Evolutionary conservation across 2,888 invertebrate genomes (phyloP), one percentile per base, ranked within the genome.

Genomic region (Pomacea canaliculata): DNA sequence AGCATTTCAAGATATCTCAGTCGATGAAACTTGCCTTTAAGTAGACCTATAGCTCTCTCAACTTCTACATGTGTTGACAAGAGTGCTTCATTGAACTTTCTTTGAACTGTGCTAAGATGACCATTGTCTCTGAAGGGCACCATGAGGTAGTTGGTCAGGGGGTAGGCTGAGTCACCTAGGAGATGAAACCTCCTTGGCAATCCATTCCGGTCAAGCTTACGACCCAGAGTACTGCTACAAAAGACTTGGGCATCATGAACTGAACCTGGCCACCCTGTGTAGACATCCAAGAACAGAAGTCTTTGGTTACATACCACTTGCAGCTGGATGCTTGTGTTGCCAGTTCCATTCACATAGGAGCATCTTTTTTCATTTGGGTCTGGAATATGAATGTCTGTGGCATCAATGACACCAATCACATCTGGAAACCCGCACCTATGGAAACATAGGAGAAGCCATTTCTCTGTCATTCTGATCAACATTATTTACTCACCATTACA

Each of bases 61-160:
- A 78, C 70, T 59, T 76, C 59, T 7, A 70, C 74, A 59, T 78
- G 76, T 5, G 79, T 78, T 8, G 77, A 77, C 23, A 70, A 73
- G 65, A 77, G 79, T 18, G 67, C 75, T 18, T 46, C 65, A 66
- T 79, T 82, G 60, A 73, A 82, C 10, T 60, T 71, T 49, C 77
- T 78, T 62, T 81, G 73, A 3, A 60, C 49, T 16, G 56, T n/a
- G 27, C 65, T 70, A 13, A 79, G 66, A 62, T 78, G 81, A 5
- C 78, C 81, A 78, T 81, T 79, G 71, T 80, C 80, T 18, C 79
- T 65, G 68, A 77, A 82, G 23, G 79, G 79, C 12, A 76, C 78
- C 67, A 80, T 60, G 16, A 80, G 37, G 62, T 65, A 74, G 7
- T 65, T 66, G n/a, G 67, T 51, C 12, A 79, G 65, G 10, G 76